Conservation (phyloP, 2,113 vertebrate genomes). For the Scophthalmus maximus region DNA sequence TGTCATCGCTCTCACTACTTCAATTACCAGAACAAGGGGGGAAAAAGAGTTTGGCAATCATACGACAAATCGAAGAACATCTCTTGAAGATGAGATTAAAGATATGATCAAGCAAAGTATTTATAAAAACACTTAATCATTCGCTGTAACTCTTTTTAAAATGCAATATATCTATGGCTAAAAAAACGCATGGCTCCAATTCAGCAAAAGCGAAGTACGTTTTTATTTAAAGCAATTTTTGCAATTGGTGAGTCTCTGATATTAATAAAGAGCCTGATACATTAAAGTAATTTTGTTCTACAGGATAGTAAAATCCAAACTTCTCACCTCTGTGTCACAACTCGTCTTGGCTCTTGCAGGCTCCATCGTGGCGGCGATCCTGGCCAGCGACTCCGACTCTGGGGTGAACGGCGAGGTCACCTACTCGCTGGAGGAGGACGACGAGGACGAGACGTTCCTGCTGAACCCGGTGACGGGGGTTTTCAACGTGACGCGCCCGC, state of each 20-base stretch:
- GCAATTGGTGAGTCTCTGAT: constrained; percentile 38
- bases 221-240: no score
- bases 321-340: constrained; percentile 39
- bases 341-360: constrained; percentile 78
- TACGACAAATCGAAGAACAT: neutral
- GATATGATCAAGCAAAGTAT: constrained; percentile 5
- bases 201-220: no score
- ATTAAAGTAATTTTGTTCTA: constrained; percentile 27
- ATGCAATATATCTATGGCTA: neutral
- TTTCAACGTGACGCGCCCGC: constrained; percentile 90
- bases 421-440: constrained; percentile 92
- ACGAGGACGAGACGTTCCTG: constrained; percentile 91
- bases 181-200: no score
- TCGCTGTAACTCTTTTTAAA: neutral
- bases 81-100: constrained; percentile 13
- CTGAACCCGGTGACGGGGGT: constrained; percentile 94
- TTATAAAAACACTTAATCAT: constrained; percentile 23
- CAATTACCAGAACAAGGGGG: constrained; percentile 1
- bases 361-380: constrained; percentile 94
- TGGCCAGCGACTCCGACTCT: constrained; percentile 94
- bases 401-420: constrained; percentile 95
- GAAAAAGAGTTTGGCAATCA: neutral
- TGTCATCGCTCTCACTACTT: neutral
- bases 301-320: constrained; percentile 20
- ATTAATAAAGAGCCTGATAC: constrained; percentile 34